Evolutionary conservation across 2,888 invertebrate genomes (phyloP), one percentile per base, ranked within the genome.

Genomic region (Morpho deidamia): DNA sequence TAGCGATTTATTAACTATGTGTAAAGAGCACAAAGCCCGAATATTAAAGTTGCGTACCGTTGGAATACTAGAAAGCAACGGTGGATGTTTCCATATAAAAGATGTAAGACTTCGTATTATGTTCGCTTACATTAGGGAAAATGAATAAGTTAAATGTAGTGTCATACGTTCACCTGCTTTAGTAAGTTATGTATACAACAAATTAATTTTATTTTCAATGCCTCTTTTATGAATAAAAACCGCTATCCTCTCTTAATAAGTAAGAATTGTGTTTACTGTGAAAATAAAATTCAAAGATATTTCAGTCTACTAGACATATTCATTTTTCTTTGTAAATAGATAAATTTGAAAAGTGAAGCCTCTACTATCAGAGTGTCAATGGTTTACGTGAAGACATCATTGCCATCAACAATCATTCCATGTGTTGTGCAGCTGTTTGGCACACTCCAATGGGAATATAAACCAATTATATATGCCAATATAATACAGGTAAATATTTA

Each of bases 401-500:
- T 70, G 3, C 71, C 66, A 12, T 76, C 77, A 7, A 71, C 70
- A 0, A 64, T 77, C 0, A 66, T 75, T 7, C 81, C 87, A 2
- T 78, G 78, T 46, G 69, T 84, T 5, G 78, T 83, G 0, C 87
- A 88, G 60, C 55, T 87, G 7, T 84, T 86, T 73, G 88, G 88
- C 0, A 73, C 70, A 7, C 45, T 83, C 44, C 75, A 78, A 50
- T 85, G 86, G 84, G 72, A 67, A 50, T 70, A 68, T 7, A 65
- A 66, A 47, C 86, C 85, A 1, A 76, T 84, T 38, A 70, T 88
- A 56, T 77, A 72, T 70, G 79, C 74, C 1, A 79, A 69, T 44
- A 61, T 84, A 33, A 32, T 87, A 40, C 83, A 87, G 77, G 85
- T 83, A 64, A 33, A 23, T 23, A 23, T 23, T 23, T 23, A 23